phyloP scores from a whole-genome alignment of 1,140 invertebrate genomes.

The Piezodorus guildinii region DNA sequence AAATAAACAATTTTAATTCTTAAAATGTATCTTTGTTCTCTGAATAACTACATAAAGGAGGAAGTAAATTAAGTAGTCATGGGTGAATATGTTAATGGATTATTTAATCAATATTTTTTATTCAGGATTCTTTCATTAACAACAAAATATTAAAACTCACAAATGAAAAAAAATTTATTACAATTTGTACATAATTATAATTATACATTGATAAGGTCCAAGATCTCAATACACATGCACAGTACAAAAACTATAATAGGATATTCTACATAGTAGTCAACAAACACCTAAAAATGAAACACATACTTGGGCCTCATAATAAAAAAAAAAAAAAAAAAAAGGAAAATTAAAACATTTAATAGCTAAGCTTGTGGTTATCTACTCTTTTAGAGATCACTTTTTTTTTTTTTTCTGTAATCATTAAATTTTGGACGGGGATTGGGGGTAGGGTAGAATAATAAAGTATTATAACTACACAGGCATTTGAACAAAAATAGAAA shows the following conservation, averaged over 20 bases:
- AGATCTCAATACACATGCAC: background rate
- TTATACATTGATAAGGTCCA: background rate
- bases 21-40: too few relatives aligned
- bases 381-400: conserved; percentile 5
- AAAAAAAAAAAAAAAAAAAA: too few relatives aligned
- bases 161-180: conserved; percentile 1
- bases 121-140: too few relatives aligned
- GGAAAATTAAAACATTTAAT: background rate
- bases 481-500: background rate
- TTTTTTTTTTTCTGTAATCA: background rate
- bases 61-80: too few relatives aligned
- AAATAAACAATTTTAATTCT: too few relatives aligned
- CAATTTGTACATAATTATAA: conserved; percentile 2
- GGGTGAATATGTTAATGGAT: too few relatives aligned
- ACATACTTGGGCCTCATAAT: background rate
- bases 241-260: background rate
- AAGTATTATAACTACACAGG: conserved; percentile 7
- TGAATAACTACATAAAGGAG: too few relatives aligned
- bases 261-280: too few relatives aligned
- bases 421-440: background rate
- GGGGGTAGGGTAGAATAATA: background rate
- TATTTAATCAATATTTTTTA: too few relatives aligned
- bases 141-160: too few relatives aligned
- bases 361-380: background rate
- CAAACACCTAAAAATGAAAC: too few relatives aligned